A percentile compares a stretch with the other conserved stretches of the same genome.
These are phyloP conservation scores for Cerceris rybyensis DNA, from an alignment of 2,888 invertebrate species.

Conservation along the genomic window DNA sequence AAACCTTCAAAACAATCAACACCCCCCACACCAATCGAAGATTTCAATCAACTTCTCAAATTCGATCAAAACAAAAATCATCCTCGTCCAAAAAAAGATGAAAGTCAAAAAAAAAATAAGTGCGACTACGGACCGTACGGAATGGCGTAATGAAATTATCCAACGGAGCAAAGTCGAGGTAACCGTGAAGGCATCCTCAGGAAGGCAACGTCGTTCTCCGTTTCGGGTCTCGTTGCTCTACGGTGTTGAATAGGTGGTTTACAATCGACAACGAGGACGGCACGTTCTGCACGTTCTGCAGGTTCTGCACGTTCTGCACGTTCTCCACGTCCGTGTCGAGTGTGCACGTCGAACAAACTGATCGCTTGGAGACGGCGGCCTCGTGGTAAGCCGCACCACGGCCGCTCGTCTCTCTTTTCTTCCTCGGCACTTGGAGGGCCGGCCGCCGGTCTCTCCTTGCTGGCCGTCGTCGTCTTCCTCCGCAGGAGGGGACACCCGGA, in stretches of 20 bases:
- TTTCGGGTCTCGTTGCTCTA: not conserved
- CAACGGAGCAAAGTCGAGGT: too few species aligned
- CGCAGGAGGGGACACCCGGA: conserved; percentile 37
- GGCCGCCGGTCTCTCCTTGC: conserved; percentile 40
- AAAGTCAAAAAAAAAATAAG: too few species aligned
- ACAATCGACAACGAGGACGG: not conserved
- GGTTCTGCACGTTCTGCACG: conserved; percentile 1
- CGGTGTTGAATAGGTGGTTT: not conserved
- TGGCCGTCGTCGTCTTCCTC: conserved; percentile 22
- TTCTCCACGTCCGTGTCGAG: conserved; percentile 54
- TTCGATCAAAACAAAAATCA: too few species aligned
- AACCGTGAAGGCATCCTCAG: too few species aligned
- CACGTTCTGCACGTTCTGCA: not conserved
- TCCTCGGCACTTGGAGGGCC: conserved; percentile 62
- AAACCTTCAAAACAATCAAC: too few species aligned
- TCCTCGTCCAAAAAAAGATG: too few species aligned
- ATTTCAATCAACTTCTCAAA: too few species aligned
- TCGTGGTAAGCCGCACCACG: conserved; percentile 63
- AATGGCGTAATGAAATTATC: too few species aligned
- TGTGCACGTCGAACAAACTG: conserved; percentile 74
- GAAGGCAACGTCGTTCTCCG: not conserved
- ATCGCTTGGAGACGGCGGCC: conserved; percentile 73
- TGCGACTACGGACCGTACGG: too few species aligned
- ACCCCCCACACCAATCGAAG: too few species aligned
- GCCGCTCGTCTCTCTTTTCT: conserved; percentile 72